Percentiles rank a stretch among this genome's conserved stretches.
phyloP scores from a whole-genome alignment of 2,888 invertebrate genomes.

The Byasa hedistus region DNA sequence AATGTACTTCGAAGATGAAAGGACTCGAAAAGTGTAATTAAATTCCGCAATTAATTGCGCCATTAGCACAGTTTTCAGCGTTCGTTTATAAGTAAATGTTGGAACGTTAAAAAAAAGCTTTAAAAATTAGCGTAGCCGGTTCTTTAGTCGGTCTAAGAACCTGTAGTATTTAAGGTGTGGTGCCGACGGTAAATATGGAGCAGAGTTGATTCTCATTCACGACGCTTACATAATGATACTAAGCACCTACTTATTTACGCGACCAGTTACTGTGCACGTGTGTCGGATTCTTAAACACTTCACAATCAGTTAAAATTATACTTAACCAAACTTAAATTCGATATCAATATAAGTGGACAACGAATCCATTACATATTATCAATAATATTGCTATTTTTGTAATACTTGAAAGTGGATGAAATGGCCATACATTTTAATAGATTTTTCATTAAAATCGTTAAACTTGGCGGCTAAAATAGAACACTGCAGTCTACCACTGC shows the following conservation, averaged over 20 bases:
- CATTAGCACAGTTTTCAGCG: constrained; percentile 20
- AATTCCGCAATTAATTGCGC: constrained; percentile 19
- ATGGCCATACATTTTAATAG: no score
- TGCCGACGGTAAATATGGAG: constrained; percentile 21
- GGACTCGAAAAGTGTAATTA: constrained; percentile 22
- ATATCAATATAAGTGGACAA: background rate
- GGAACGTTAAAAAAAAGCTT: constrained; percentile 12
- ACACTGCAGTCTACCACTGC: no score
- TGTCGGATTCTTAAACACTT: constrained; percentile 12
- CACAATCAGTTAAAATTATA: background rate
- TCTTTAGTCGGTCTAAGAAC: constrained; percentile 22
- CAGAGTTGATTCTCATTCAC: constrained; percentile 27
- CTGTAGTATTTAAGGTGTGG: constrained; percentile 30
- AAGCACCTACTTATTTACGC: constrained; percentile 22
- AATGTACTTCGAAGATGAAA: constrained; percentile 14
- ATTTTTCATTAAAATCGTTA: no score
- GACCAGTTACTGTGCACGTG: constrained; percentile 19
- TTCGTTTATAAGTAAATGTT: constrained; percentile 14
- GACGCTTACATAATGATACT: constrained; percentile 25
- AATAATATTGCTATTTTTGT: constrained; percentile 10
- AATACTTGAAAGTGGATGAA: constrained; percentile 2
- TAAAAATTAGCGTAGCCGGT: constrained; percentile 18
- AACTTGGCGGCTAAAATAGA: no score
- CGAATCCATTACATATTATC: constrained; percentile 15
- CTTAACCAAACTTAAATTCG: constrained; percentile 5